These are phyloP conservation scores for Acromyrmex heyeri DNA, from an alignment of 1,140 invertebrate species.

Conservation along the genomic window DNA sequence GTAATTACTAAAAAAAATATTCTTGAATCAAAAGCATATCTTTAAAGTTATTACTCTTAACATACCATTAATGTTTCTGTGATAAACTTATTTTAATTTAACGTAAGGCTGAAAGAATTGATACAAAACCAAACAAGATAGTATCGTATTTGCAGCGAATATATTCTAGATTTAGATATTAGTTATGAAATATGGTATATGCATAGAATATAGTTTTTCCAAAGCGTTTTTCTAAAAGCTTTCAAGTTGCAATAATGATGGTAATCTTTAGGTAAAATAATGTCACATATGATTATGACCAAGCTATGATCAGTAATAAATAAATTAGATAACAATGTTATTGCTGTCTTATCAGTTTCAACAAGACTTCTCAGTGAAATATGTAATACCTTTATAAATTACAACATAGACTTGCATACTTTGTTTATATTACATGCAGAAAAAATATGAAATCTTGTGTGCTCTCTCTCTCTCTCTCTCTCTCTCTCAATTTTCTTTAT, in stretches of 20 bases:
- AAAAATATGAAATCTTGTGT: background rate
- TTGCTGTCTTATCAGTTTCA: background rate
- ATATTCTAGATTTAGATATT: background rate
- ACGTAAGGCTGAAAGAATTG: background rate
- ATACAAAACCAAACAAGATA: background rate
- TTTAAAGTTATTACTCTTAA: background rate
- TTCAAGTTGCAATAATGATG: background rate
- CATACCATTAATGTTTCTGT: background rate
- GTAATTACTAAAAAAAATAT: background rate
- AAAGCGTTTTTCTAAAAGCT: background rate
- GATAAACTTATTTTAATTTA: background rate
- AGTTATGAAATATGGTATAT: background rate
- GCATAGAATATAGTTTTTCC: background rate
- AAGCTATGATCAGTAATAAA: conserved; percentile 2
- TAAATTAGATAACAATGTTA: conserved; percentile 1
- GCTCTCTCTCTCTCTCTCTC: background rate
- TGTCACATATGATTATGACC: background rate
- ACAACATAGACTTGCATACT: background rate
- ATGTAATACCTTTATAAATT: background rate
- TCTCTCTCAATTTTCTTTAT: no score
- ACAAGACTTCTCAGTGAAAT: background rate
- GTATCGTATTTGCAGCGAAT: background rate
- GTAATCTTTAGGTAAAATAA: background rate
- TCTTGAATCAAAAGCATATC: background rate
- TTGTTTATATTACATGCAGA: background rate